Evolutionary conservation across 1,140 invertebrate species (phyloP).

Genomic region (Atopsyche davidsoni): DNA sequence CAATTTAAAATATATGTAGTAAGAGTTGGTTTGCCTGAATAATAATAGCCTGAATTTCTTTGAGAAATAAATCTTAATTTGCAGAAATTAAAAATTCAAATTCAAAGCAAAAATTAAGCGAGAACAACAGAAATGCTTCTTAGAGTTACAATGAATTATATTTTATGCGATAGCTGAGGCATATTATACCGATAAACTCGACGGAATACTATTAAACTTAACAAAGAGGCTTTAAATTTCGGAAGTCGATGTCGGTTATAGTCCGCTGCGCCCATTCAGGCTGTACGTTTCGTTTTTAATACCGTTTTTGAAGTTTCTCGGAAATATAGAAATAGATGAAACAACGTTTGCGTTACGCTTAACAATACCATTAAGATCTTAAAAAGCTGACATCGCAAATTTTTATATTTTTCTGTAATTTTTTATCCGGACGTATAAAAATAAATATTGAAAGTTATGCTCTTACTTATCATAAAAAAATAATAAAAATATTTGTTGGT

Average conservation of each 20-base stretch:
- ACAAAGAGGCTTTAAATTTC: slow-evolving; percentile 2
- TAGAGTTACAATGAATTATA: slow-evolving; percentile 13
- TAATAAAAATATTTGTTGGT: too few species aligned
- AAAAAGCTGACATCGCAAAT: too few species aligned
- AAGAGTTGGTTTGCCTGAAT: too few species aligned
- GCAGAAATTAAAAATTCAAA: too few species aligned
- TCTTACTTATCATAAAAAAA: too few species aligned
- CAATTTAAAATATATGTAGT: too few species aligned
- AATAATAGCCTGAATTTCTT: too few species aligned
- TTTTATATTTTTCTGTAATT: too few species aligned
- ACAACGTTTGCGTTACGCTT: slow-evolving; percentile 2
- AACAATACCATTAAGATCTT: not conserved
- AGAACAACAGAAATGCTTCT: slow-evolving; percentile 3
- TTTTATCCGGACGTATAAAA: too few species aligned
- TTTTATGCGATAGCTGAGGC: slow-evolving; percentile 7
- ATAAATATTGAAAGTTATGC: too few species aligned
- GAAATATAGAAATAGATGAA: slow-evolving; percentile 7
- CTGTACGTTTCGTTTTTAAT: not conserved
- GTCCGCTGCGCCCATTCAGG: slow-evolving; percentile 1
- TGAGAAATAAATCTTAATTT: too few species aligned
- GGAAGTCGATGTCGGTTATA: slow-evolving; percentile 2
- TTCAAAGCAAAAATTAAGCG: not conserved
- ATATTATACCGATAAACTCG: slow-evolving; percentile 6
- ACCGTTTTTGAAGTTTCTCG: not conserved
- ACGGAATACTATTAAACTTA: not conserved